Evolutionary conservation across 1,140 invertebrate genomes (phyloP).

Genomic region (Andrena cerasifolii): DNA sequence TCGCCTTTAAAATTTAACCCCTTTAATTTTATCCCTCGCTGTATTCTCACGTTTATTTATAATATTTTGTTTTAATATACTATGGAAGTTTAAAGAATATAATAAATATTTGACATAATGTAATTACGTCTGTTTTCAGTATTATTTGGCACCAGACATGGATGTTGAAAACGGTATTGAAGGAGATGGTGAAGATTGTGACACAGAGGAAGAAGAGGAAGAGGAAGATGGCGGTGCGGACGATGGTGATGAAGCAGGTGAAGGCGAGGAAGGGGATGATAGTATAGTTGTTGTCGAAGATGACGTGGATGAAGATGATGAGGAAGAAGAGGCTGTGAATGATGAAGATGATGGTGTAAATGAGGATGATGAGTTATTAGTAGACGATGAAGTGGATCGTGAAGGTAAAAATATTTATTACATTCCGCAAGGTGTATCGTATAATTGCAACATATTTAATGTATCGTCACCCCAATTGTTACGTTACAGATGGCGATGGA

Average conservation of each 20-base stretch:
- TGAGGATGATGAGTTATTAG: conserved; percentile 78
- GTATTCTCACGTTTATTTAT: no score
- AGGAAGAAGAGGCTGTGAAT: conserved; percentile 78
- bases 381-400: conserved; percentile 76
- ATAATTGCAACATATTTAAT: not conserved
- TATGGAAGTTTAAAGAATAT: not conserved
- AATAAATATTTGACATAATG: not conserved
- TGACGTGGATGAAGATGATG: conserved; percentile 80
- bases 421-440: not conserved
- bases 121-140: conserved; percentile 80
- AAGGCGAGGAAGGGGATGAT: conserved; percentile 77
- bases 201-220: conserved; percentile 80
- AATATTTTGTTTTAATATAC: no score
- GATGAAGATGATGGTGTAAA: conserved; percentile 78
- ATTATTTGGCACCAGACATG: conserved; percentile 92
- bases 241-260: conserved; percentile 83
- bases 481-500: conserved; percentile 69
- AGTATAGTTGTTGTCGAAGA: conserved; percentile 75
- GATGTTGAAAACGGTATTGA: conserved; percentile 87
- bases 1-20: no score
- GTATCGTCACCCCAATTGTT: not conserved
- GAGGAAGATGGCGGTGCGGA: conserved; percentile 84
- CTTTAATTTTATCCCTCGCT: no score
- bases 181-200: conserved; percentile 81
- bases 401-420: conserved; percentile 64